A percentile compares a stretch with the other conserved stretches of the same genome.
phyloP scores from a whole-genome alignment of 2,888 invertebrate species.

The Stenichneumon culpator region DNA sequence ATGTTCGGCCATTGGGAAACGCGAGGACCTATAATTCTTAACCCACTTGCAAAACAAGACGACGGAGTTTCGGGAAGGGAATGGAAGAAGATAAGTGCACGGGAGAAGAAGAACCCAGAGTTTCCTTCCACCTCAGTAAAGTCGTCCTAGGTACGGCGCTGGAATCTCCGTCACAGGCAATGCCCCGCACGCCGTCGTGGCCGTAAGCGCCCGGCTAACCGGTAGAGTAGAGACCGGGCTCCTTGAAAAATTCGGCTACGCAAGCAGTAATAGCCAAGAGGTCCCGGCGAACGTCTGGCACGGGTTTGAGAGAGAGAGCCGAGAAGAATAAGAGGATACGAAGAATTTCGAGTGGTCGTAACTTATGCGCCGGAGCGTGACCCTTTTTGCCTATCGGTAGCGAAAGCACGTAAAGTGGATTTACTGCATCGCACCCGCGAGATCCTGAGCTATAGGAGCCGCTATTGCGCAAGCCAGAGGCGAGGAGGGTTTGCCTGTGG shows the following conservation, averaged over 20 bases:
- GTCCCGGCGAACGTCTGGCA: constrained; percentile 54
- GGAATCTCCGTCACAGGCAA: constrained; percentile 36
- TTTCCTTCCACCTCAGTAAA: constrained; percentile 43
- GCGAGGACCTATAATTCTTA: constrained; percentile 67
- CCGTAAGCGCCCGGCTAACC: constrained; percentile 21
- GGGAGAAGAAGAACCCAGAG: constrained; percentile 24
- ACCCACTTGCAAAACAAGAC: constrained; percentile 67
- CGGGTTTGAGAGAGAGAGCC: constrained; percentile 17
- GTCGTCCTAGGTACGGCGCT: constrained; percentile 33
- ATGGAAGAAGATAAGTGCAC: constrained; percentile 44
- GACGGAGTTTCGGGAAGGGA: constrained; percentile 34
- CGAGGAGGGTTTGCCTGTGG: constrained; percentile 22
- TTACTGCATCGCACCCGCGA: constrained; percentile 75
- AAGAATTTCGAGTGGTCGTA: constrained; percentile 78
- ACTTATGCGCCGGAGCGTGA: constrained; percentile 75
- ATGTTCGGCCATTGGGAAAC: constrained; percentile 36
- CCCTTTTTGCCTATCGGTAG: constrained; percentile 79
- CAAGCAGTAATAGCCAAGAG: constrained; percentile 63
- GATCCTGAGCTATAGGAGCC: constrained; percentile 41
- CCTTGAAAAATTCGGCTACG: constrained; percentile 70
- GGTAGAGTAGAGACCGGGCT: constrained; percentile 38
- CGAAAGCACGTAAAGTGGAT: constrained; percentile 78
- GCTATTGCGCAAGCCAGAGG: constrained; percentile 21
- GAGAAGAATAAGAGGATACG: constrained; percentile 61
- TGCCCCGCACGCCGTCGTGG: constrained; percentile 28